These are phyloP conservation scores for Mormyrops attenuatus DNA, from an alignment of 2,797 vertebrate species.

Conservation along the genomic window DNA sequence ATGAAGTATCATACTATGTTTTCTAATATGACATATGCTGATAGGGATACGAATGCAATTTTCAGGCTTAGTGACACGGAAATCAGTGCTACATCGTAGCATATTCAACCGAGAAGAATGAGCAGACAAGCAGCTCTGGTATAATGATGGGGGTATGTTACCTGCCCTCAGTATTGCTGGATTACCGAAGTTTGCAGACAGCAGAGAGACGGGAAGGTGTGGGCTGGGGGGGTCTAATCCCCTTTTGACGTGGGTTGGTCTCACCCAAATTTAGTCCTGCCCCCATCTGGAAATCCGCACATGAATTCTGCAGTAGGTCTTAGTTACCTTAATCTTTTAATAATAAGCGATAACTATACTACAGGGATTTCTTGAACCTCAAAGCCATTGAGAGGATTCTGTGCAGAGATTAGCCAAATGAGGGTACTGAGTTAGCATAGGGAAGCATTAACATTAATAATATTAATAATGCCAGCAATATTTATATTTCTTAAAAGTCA, in stretches of 20 bases:
- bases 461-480: not conserved
- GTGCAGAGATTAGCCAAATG: conserved; percentile 15
- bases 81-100: not conserved
- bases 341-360: conserved; percentile 35
- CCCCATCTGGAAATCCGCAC: not conserved
- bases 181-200: conserved; percentile 36
- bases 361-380: conserved; percentile 31
- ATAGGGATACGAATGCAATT: not conserved
- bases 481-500: not conserved
- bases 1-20: not conserved
- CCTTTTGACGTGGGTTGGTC: not conserved
- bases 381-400: not conserved
- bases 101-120: not conserved
- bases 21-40: not conserved
- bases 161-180: conserved; percentile 36
- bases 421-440: not conserved
- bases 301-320: conserved; percentile 26
- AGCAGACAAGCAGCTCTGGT: conserved; percentile 13
- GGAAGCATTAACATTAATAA: not conserved
- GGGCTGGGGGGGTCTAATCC: conserved; percentile 33
- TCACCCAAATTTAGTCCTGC: not conserved
- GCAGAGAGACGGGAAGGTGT: conserved; percentile 15
- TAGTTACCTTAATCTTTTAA: conserved; percentile 41
- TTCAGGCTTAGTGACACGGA: not conserved
- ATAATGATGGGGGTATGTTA: conserved; percentile 31